phyloP scores from a whole-genome alignment of 2,888 invertebrate genomes.

The Notodonta ziczac region DNA sequence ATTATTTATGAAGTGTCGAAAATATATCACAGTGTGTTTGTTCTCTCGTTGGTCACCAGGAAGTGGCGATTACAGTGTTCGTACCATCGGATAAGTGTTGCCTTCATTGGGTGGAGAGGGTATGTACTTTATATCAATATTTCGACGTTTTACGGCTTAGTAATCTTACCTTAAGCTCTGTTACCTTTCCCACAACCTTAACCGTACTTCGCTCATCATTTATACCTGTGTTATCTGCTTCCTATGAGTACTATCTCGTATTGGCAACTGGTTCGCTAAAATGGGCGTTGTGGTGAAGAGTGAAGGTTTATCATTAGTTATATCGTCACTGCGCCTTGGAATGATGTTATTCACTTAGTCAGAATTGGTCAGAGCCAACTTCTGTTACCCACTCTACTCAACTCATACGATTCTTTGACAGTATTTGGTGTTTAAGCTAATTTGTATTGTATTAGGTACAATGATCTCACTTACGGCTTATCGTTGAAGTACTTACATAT shows the following conservation, averaged over 20 bases:
- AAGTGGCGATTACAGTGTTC: conserved; percentile 52
- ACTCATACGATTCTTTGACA: conserved; percentile 1
- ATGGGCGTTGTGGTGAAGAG: conserved; percentile 73
- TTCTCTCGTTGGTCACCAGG: conserved; percentile 47
- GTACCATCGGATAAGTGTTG: conserved; percentile 61
- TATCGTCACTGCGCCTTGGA: conserved; percentile 55
- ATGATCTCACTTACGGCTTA: neutral
- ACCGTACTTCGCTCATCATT: conserved; percentile 9
- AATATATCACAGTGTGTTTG: conserved; percentile 53
- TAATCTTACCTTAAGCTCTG: conserved; percentile 25
- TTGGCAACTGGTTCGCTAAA: conserved; percentile 41
- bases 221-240: conserved; percentile 7
- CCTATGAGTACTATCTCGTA: conserved; percentile 12
- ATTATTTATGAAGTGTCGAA: conserved; percentile 53
- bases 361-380: conserved; percentile 19
- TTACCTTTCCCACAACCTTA: conserved; percentile 15
- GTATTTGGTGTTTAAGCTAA: neutral
- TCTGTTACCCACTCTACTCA: conserved; percentile 17
- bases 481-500: too few species aligned
- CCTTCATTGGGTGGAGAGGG: conserved; percentile 77
- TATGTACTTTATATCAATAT: conserved; percentile 63
- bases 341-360: conserved; percentile 34
- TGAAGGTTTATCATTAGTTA: conserved; percentile 64
- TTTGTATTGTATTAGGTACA: conserved; percentile 2
- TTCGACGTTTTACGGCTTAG: conserved; percentile 49